phyloP scores from a whole-genome alignment of 2,797 vertebrate genomes.

The Emys orbicularis region DNA sequence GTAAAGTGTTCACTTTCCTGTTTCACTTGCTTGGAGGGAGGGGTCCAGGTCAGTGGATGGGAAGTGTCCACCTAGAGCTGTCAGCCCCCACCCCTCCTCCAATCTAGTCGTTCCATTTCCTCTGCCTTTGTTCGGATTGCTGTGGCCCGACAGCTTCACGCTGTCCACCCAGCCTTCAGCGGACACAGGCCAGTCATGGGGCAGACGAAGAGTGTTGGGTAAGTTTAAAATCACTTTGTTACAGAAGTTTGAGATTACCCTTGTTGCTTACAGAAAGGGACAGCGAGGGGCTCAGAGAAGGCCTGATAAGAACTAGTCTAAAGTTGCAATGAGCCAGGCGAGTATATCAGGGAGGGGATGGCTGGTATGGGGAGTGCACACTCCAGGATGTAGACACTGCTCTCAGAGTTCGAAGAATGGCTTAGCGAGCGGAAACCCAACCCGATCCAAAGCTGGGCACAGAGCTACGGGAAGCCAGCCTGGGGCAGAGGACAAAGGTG shows the following conservation, averaged over 20 bases:
- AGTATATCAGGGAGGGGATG: too few relatives aligned
- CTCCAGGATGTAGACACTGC: too few relatives aligned
- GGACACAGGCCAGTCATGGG: not conserved
- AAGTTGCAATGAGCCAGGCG: too few relatives aligned
- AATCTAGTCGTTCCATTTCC: not conserved
- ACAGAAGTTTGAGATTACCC: not conserved
- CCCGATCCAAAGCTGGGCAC: too few relatives aligned
- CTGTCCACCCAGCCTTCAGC: not conserved
- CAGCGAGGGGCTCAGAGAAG: not conserved
- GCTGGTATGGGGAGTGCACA: too few relatives aligned
- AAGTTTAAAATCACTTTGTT: not conserved
- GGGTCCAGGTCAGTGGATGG: not conserved
- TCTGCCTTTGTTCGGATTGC: not conserved
- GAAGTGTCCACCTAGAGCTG: not conserved
- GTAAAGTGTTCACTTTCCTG: not conserved
- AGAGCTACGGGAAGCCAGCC: too few relatives aligned
- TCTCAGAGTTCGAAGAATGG: too few relatives aligned
- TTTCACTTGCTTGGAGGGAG: not conserved
- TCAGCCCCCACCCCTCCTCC: rapidly evolving
- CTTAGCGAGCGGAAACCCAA: too few relatives aligned
- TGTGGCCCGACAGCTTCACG: not conserved
- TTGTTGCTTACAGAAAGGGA: not conserved
- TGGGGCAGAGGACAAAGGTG: too few relatives aligned
- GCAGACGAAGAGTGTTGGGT: not conserved
- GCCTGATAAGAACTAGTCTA: not conserved